phyloP scores from a whole-genome alignment of 2,888 invertebrate genomes.

The Pandemis heparana region DNA sequence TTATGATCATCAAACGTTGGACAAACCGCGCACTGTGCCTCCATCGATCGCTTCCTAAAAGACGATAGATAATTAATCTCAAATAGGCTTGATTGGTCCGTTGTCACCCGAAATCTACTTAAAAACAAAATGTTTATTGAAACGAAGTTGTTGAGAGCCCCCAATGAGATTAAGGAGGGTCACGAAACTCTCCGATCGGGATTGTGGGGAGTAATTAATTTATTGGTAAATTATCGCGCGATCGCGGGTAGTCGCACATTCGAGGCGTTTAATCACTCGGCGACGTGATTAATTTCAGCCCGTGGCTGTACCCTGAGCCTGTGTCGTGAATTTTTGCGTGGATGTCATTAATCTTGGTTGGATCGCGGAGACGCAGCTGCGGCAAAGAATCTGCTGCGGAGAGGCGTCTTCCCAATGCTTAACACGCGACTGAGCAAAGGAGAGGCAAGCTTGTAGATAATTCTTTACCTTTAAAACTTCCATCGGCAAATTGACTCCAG shows the following conservation, averaged over 20 bases:
- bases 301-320: constrained; percentile 7
- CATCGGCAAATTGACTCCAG: neutral
- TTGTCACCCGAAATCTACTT: constrained; percentile 11
- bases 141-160: constrained; percentile 16
- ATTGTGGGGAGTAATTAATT: constrained; percentile 17
- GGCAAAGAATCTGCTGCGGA: constrained; percentile 8
- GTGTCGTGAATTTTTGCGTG: constrained; percentile 24
- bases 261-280: constrained; percentile 18
- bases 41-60: constrained; percentile 11
- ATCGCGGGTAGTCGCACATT: constrained; percentile 22
- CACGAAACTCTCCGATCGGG: constrained; percentile 2
- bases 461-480: too few relatives aligned
- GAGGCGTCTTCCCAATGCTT: neutral
- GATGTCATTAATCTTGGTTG: constrained; percentile 13
- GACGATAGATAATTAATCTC: constrained; percentile 14
- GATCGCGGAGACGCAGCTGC: constrained; percentile 7
- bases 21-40: neutral
- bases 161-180: constrained; percentile 17
- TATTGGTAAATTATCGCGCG: constrained; percentile 12
- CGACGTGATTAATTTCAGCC: constrained; percentile 12
- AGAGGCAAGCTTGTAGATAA: too few relatives aligned
- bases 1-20: constrained; percentile 4
- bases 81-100: constrained; percentile 17
- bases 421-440: neutral
- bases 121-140: constrained; percentile 22